Base-by-base conservation (phyloP, 2,113 vertebrate species). In the Paradisaea rubra region DNA sequence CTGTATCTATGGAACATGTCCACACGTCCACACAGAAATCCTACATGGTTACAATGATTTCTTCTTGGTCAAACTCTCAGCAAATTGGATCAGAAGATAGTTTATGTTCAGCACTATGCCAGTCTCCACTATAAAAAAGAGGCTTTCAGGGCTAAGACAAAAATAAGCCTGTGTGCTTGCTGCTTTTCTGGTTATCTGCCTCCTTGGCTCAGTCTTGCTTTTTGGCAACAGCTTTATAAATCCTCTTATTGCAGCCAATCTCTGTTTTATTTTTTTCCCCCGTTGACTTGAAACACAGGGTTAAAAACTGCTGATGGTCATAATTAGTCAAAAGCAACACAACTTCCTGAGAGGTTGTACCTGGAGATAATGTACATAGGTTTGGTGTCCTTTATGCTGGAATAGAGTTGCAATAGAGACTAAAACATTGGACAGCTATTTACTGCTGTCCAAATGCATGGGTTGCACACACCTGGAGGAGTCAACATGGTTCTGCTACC, bases 401-500 rank as follows among this genome's bases (percentile, higher is more conserved):
- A 74, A n/a, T 28, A 28, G 41, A 78, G 33, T 41, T 35, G 15
- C 37, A 81, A 11, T 1, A 12, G n/a, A 44, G 64, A 22, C 41
- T 78, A 19, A 79, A 78, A 15, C 10, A 3, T 2, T 16, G 33
- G 24, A 24, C 41, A 77, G 9, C 6, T 45, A 1, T 14, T 35
- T 28, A 2, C 4, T 39, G 0, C 23, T 33, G 21, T 14, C 57
- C 15, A 77, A 42, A 33, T 18, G 4, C 20, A n/a, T 1, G 14
- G 22, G 9, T 10, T 81, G 45, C 50, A 63, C 22, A 10, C 11
- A 35, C 20, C 33, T 64, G 57, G 21, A 72, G 71, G 7, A 71
- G 31, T 7, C 42, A 31, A 1, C 0, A 2, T 9, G 37, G 6
- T 13, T 45, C 65, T n/a, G 16, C 30, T 25, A 1, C 31, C 21